Conservation (phyloP, 2,888 invertebrate species). For the Hofmannophila pseudospretella region DNA sequence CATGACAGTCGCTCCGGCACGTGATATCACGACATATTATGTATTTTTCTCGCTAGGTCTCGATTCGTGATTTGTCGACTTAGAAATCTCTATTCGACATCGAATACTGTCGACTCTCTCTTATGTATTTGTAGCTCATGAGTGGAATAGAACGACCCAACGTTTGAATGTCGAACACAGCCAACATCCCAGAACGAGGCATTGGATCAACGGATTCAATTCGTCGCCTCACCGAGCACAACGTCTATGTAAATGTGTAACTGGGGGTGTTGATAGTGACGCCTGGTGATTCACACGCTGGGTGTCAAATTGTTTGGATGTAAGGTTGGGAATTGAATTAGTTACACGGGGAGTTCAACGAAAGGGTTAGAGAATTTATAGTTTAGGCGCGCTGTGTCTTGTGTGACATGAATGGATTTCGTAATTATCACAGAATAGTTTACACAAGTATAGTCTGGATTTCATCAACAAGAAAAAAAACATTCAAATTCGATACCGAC, state of each 20-base stretch:
- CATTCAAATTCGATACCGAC: no score
- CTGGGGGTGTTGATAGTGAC: slow-evolving; percentile 4
- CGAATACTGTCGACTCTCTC: no score
- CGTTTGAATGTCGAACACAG: no score
- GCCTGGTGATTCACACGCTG: slow-evolving; percentile 3
- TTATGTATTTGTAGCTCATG: no score
- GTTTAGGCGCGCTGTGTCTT: no score
- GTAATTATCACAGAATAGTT: no score
- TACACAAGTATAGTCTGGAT: no score
- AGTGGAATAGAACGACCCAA: no score
- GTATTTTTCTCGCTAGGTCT: slow-evolving; percentile 6
- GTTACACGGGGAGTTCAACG: background rate
- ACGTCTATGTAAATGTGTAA: slow-evolving; percentile 19
- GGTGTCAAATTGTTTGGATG: slow-evolving; percentile 7
- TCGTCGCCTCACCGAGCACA: slow-evolving; percentile 15
- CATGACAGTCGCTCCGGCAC: slow-evolving; percentile 5
- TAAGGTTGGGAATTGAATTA: background rate
- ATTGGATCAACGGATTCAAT: slow-evolving; percentile 17
- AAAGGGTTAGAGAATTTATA: background rate
- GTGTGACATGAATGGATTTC: no score
- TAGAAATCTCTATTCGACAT: no score
- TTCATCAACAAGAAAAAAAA: no score
- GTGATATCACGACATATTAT: slow-evolving; percentile 4
- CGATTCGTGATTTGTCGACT: no score
- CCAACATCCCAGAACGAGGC: background rate